phyloP scores from a whole-genome alignment of 2,888 invertebrate genomes.

The Agrochola macilenta region DNA sequence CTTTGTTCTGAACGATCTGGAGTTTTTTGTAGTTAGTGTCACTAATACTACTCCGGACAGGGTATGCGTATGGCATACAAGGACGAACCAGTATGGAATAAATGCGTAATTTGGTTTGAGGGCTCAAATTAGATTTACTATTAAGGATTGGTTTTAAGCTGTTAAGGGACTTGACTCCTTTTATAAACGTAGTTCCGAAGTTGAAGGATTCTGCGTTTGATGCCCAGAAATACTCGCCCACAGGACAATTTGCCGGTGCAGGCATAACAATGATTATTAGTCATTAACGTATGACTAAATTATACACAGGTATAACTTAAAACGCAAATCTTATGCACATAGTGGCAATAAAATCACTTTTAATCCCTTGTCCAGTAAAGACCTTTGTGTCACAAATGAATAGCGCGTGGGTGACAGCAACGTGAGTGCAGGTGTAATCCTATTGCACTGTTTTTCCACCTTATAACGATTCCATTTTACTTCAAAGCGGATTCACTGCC shows the following conservation, averaged over 20 bases:
- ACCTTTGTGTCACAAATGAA: not conserved
- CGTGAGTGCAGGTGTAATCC: not conserved
- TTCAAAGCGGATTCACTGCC: not conserved
- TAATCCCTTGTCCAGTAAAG: not conserved
- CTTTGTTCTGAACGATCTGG: too few species aligned
- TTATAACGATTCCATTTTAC: constrained; percentile 3
- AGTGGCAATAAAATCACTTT: not conserved
- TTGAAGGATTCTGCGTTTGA: too few species aligned
- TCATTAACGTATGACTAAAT: not conserved
- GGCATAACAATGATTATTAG: not conserved
- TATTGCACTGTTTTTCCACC: not conserved
- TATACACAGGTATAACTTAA: not conserved
- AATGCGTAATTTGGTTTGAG: too few species aligned
- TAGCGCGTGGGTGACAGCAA: not conserved
- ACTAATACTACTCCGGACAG: too few species aligned
- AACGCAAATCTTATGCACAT: not conserved
- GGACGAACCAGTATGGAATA: too few species aligned
- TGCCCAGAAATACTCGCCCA: too few species aligned
- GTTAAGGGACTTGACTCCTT: too few species aligned
- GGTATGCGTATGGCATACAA: too few species aligned
- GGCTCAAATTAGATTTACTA: too few species aligned
- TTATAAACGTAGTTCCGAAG: too few species aligned
- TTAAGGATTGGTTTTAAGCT: too few species aligned
- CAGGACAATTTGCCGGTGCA: not conserved
- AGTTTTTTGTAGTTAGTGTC: too few species aligned